Evolutionary conservation across 2,888 invertebrate species (phyloP).

Genomic region (Amiota communis): DNA sequence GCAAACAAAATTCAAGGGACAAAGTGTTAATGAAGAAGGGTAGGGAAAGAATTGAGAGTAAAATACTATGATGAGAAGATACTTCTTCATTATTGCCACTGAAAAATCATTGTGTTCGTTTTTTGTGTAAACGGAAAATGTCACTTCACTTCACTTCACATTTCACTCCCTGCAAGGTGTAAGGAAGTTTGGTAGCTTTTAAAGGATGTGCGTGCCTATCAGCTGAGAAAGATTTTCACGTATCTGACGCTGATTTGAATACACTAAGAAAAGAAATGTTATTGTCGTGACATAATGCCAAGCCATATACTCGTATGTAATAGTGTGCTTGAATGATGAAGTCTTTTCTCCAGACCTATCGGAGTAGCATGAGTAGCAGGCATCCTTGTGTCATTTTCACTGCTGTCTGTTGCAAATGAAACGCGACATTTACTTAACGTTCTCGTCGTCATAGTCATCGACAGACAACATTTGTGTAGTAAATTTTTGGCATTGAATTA

Average conservation of each 20-base stretch:
- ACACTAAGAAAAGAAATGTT: not conserved
- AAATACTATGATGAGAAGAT: too few relatives aligned
- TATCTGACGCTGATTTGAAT: not conserved
- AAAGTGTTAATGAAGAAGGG: too few relatives aligned
- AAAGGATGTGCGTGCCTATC: slow-evolving; percentile 7
- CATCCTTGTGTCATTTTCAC: not conserved
- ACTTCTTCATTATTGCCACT: too few relatives aligned
- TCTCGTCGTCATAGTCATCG: not conserved
- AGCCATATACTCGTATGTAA: too few relatives aligned
- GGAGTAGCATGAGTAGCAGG: not conserved
- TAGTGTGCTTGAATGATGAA: not conserved
- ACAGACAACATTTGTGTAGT: not conserved
- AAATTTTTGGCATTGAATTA: slow-evolving; percentile 15
- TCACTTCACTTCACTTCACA: slow-evolving; percentile 50
- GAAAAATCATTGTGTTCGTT: too few relatives aligned
- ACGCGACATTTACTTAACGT: not conserved
- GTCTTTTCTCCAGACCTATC: not conserved
- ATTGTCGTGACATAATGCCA: not conserved
- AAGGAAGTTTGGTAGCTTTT: too few relatives aligned
- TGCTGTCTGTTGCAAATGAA: not conserved
- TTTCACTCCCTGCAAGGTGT: too few relatives aligned
- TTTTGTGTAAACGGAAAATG: slow-evolving; percentile 62
- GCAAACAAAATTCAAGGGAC: not conserved
- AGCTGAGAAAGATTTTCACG: not conserved
- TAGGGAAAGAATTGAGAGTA: too few relatives aligned